Evolutionary conservation across 2,888 invertebrate genomes (phyloP), one percentile per base, ranked within the genome.

Genomic region (Agrochola lychnidis): DNA sequence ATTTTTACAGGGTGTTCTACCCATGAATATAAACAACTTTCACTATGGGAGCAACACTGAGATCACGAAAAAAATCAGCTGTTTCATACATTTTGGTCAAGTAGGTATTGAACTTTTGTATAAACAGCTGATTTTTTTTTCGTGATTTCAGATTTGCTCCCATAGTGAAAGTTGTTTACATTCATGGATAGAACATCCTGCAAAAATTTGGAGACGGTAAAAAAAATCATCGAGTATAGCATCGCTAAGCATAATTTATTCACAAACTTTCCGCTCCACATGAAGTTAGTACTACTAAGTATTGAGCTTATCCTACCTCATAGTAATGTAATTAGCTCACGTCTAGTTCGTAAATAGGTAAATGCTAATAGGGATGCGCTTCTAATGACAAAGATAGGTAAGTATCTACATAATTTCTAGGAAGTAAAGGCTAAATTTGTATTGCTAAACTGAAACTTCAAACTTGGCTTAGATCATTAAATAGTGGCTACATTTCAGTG

Each of bases 271-370:
- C 7, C 30, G 42, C 16, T 77, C 0, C 56, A 53, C 36, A 53
- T n/a, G 25, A 70, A 71, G n/a, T 63, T 77, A 48, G 25, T 64
- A 7, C 53, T 45, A 68, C 51, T 59, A 19, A 59, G n/a, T 51
- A 45, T 75, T 53, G 19, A 57, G 45, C 36, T 75, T 40, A 70
- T 53, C 30, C 12, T 64, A 75, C 10, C 16, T 53, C 51, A 45
- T 40, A 67, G 36, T 30, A 67, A 68, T 45, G 67, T 81, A 76
- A 82, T 80, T 68, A 77, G 67, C 51, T 57, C 45, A 19, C n/a
- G 57, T 63, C 53, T 22, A 80, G 76, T 59, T 82, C 3, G 36
- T 57, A 57, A 71, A 36, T n/a, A 59, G 2, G n/a, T 64, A 59
- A 63, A 64, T 64, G 45, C 42, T 80, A 62, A 62, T 48, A 59